A percentile compares a stretch with the other conserved stretches of the same genome.
phyloP scores from a whole-genome alignment of 2,113 vertebrate species.

The Polyodon spathula region DNA sequence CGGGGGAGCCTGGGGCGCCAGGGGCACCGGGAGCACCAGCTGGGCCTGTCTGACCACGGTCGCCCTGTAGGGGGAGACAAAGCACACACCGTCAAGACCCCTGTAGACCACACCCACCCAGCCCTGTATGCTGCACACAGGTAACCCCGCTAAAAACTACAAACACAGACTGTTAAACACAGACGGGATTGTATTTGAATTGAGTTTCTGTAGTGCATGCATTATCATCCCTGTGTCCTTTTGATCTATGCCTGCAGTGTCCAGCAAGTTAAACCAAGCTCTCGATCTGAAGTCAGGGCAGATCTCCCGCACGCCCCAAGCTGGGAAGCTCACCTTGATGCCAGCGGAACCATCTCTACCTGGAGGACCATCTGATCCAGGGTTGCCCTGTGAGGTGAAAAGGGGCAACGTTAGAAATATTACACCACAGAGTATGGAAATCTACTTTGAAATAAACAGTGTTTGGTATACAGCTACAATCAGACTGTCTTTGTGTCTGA shows the following conservation, averaged over 20 bases:
- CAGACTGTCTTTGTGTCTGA: too few relatives aligned
- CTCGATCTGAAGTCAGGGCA: too few relatives aligned
- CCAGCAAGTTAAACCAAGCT: too few relatives aligned
- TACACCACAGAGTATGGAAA: not conserved
- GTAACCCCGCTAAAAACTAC: too few relatives aligned
- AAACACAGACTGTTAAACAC: too few relatives aligned
- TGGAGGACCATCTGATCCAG: conserved; percentile 85
- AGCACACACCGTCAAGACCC: conserved; percentile 3
- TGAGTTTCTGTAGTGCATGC: too few relatives aligned
- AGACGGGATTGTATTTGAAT: too few relatives aligned
- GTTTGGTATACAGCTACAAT: too few relatives aligned
- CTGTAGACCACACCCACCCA: not conserved
- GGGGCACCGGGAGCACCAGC: conserved; percentile 74
- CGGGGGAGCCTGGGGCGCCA: conserved; percentile 66
- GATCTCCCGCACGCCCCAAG: too few relatives aligned
- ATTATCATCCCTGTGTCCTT: too few relatives aligned
- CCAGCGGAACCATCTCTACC: conserved; percentile 84
- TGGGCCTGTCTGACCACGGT: conserved; percentile 78
- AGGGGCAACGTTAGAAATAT: not conserved
- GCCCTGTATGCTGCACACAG: too few relatives aligned
- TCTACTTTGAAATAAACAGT: not conserved
- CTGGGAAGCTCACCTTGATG: conserved; percentile 64
- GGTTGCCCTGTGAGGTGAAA: conserved; percentile 63
- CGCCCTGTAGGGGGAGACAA: conserved; percentile 61
- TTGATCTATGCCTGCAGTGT: too few relatives aligned